These are phyloP conservation scores for Mobula birostris DNA, from an alignment of 2,113 vertebrate genomes.

Conservation along the genomic window DNA sequence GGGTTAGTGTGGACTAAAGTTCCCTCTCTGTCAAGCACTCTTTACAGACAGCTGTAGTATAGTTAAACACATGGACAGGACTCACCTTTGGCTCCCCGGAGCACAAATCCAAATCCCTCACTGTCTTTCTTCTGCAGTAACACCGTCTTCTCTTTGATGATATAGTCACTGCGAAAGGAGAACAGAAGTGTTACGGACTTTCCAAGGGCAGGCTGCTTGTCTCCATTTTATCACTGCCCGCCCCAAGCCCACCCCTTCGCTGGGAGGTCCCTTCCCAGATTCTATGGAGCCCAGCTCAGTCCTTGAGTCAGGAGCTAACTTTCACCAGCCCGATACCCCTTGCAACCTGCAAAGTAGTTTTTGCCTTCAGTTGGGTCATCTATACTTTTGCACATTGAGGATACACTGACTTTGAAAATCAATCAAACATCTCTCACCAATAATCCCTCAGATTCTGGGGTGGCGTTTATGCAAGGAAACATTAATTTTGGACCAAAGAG, in stretches of 20 bases:
- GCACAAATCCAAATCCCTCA: slow-evolving; percentile 88
- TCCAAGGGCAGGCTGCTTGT: background rate
- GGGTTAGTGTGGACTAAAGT: too few relatives aligned
- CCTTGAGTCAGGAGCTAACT: background rate
- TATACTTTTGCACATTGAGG: background rate
- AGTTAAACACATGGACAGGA: background rate
- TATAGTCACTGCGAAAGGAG: slow-evolving; percentile 70
- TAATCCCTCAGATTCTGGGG: too few relatives aligned
- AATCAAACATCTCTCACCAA: too few relatives aligned
- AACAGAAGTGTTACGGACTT: background rate
- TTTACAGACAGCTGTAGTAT: too few relatives aligned
- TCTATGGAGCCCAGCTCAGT: background rate
- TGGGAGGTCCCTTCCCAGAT: background rate
- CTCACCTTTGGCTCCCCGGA: slow-evolving; percentile 87
- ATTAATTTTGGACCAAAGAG: too few relatives aligned
- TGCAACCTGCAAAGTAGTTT: too few relatives aligned
- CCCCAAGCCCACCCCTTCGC: background rate
- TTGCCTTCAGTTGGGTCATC: background rate
- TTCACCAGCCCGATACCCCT: background rate
- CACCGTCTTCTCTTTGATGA: slow-evolving; percentile 90
- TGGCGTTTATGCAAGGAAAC: too few relatives aligned
- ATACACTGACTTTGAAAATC: background rate
- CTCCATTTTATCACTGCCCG: background rate
- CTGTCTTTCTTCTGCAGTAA: slow-evolving; percentile 88
- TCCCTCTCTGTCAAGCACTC: too few relatives aligned